Percentiles rank a stretch among this genome's conserved stretches.
These are phyloP conservation scores for Tachuris rubrigastra DNA, from an alignment of 2,113 vertebrate species.

Conservation along the genomic window DNA sequence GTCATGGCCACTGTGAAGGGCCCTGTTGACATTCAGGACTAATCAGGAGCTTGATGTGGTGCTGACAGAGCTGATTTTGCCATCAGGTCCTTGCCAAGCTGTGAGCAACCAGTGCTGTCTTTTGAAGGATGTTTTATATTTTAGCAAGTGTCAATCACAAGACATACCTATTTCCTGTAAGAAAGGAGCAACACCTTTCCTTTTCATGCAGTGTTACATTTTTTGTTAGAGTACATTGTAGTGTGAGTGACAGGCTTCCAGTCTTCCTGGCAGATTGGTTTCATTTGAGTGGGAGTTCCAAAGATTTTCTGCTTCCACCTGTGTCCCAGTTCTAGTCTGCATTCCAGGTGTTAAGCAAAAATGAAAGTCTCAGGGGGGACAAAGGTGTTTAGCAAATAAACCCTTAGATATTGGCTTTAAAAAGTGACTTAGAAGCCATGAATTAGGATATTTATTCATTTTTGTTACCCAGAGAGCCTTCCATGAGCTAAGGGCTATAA, in stretches of 20 bases:
- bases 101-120: not conserved
- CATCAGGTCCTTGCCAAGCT: not conserved
- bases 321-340: not conserved
- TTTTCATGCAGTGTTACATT: not conserved
- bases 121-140: not conserved
- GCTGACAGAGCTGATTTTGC: constrained; percentile 14
- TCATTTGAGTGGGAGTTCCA: not conserved
- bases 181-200: not conserved
- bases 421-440: not conserved
- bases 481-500: too few species aligned
- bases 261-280: not conserved
- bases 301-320: not conserved
- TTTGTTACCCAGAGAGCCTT: too few species aligned
- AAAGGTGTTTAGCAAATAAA: not conserved
- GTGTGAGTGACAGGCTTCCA: not conserved
- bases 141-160: not conserved
- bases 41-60: not conserved
- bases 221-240: not conserved
- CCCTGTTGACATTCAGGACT: not conserved
- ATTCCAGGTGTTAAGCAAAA: not conserved
- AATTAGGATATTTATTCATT: not conserved
- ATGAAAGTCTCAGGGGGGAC: not conserved
- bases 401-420: not conserved
- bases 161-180: not conserved
- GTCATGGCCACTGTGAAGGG: not conserved